A percentile compares a stretch with the other conserved stretches of the same genome.
These are phyloP conservation scores for Cistogaster globosa DNA, from an alignment of 2,888 invertebrate species.

Conservation along the genomic window DNA sequence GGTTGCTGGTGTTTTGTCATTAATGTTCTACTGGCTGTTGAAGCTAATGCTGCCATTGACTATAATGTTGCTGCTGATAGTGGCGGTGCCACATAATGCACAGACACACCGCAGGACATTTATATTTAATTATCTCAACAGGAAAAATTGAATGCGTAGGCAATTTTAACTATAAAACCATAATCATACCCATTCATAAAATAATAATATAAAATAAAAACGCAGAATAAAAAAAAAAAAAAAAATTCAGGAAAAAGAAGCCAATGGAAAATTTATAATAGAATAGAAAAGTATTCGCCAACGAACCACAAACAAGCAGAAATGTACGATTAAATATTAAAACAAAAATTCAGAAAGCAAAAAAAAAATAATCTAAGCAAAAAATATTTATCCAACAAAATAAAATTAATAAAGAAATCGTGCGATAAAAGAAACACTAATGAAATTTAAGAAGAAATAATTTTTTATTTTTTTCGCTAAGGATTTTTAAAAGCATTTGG, in stretches of 20 bases:
- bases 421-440: not conserved
- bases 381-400: not conserved
- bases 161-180: slow-evolving; percentile 60
- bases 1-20: slow-evolving; percentile 59
- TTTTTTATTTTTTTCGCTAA: not conserved
- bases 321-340: slow-evolving; percentile 2
- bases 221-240: slow-evolving; percentile 1
- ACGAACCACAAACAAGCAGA: slow-evolving; percentile 26
- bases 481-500: not conserved
- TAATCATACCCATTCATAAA: slow-evolving; percentile 61
- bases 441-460: not conserved
- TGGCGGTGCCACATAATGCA: slow-evolving; percentile 44
- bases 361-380: not conserved
- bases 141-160: slow-evolving; percentile 64
- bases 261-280: slow-evolving; percentile 19
- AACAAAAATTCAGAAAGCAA: not conserved
- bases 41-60: not conserved
- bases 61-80: not conserved
- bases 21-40: slow-evolving; percentile 12
- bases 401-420: too few species aligned
- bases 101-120: slow-evolving; percentile 70
- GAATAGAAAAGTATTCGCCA: slow-evolving; percentile 12
- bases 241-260: not conserved
- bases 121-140: slow-evolving; percentile 71
- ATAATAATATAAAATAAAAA: slow-evolving; percentile 29